Evolutionary conservation across 2,888 invertebrate genomes (phyloP), one percentile per base, ranked within the genome.

Genomic region (Teinopalpus imperialis): DNA sequence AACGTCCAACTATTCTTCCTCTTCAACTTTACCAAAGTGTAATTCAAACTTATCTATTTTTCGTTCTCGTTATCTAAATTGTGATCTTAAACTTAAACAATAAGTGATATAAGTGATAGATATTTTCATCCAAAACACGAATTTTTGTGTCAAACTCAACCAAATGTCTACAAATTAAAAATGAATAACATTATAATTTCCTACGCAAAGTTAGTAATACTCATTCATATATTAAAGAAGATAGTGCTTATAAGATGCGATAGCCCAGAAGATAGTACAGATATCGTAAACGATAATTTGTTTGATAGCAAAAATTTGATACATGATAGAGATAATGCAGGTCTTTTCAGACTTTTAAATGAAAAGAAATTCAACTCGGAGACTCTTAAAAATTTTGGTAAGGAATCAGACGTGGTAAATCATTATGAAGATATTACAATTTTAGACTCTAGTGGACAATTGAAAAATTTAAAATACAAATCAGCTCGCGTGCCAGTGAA

Each of bases 401-500:
- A 64, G 41, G 57, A 61, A 0, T 46, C 57, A 1, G 77, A 73
- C 27, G 56, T 63, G 0, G 81, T 80, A 0, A 80, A 81, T 44
- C 60, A 77, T 46, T 83, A 67, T 7, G 86, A 83, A 55, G 87
- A 87, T 14, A 78, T 88, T 36, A 81, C 81, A 0, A 60, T 87
- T 7, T 57, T 87, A 51, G 82, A 78, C 24, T 60, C 74, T 13
- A 59, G 72, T 27, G 88, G 88, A 35, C 56, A 74, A 1, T 57
- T 87, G 3, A 85, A 75, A 46, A 81, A 70, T 49, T 65, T 87
- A 5, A 86, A 86, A 60, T 70, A 63, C 9, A 85, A 81, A 53
- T 69, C 85, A 0, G 80, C 68, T 3, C 68, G 62, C 50, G 51
- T 69, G 23, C 66, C 66, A 8, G 40, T 49, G n/a, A 49, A 51